Evolutionary conservation across 2,113 vertebrate genomes (phyloP).

Genomic region (Donacobius atricapilla): DNA sequence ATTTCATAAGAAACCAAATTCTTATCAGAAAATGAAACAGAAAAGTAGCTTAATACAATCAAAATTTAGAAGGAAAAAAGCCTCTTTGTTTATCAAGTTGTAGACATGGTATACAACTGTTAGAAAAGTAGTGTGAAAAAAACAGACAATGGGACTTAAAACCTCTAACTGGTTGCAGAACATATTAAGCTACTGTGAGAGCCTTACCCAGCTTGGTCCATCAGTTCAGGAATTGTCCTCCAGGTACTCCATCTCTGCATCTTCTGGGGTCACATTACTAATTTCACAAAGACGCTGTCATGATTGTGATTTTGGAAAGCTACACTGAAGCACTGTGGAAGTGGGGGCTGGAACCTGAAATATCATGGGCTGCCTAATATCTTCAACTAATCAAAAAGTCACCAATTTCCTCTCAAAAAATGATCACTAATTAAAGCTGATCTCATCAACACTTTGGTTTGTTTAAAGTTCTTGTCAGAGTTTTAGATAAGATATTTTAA

Average conservation of each 20-base stretch:
- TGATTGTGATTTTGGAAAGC: not conserved
- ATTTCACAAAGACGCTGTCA: not conserved
- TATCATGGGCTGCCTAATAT: not conserved
- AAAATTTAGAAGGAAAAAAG: not conserved
- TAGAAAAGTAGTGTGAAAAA: not conserved
- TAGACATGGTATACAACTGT: not conserved
- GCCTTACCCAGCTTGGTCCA: not conserved
- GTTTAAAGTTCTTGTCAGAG: not conserved
- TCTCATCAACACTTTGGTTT: not conserved
- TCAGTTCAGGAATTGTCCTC: not conserved
- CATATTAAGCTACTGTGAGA: not conserved
- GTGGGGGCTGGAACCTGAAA: not conserved
- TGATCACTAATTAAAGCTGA: not conserved
- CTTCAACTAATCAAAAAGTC: not conserved
- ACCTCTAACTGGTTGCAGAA: not conserved
- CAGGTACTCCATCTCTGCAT: not conserved
- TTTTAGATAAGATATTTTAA: not conserved
- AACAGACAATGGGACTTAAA: not conserved
- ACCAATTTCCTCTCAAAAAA: not conserved
- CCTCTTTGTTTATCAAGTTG: not conserved
- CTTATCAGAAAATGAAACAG: not conserved
- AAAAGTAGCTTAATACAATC: not conserved
- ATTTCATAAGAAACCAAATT: not conserved
- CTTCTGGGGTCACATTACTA: not conserved
- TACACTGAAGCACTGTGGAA: not conserved